Percentiles rank a stretch among this genome's conserved stretches.
Evolutionary conservation across 2,888 invertebrate species (phyloP).

Genomic region (Anthophora plumipes): DNA sequence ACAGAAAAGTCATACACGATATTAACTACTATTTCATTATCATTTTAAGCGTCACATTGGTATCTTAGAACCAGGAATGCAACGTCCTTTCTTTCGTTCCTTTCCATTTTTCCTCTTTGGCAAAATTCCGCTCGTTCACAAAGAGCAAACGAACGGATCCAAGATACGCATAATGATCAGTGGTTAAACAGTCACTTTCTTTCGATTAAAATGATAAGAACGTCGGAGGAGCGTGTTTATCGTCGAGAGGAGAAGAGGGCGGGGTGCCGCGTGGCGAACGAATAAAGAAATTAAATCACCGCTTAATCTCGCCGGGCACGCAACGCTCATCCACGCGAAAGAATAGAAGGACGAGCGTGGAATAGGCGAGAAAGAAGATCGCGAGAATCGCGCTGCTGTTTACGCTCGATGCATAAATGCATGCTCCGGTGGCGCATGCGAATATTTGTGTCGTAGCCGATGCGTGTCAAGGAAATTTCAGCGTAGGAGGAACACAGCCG

Average conservation of each 20-base stretch:
- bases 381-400: conserved; percentile 13
- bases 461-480: conserved; percentile 35
- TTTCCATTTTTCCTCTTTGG: no score
- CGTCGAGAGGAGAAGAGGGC: conserved; percentile 1
- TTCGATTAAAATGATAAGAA: not conserved
- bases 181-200: not conserved
- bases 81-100: no score
- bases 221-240: conserved; percentile 14
- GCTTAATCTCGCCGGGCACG: conserved; percentile 46
- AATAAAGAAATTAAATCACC: conserved; percentile 64
- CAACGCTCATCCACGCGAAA: conserved; percentile 50
- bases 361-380: conserved; percentile 4
- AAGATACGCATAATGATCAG: not conserved
- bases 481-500: not conserved
- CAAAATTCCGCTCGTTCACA: no score
- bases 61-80: no score
- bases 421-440: not conserved
- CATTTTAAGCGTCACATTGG: no score
- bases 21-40: no score
- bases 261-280: conserved; percentile 26
- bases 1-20: no score
- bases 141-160: no score
- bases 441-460: conserved; percentile 24
- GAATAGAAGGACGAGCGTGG: conserved; percentile 10
- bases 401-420: conserved; percentile 38